These are phyloP conservation scores for Cynaeus angustus DNA, from an alignment of 2,888 invertebrate species.

Conservation along the genomic window DNA sequence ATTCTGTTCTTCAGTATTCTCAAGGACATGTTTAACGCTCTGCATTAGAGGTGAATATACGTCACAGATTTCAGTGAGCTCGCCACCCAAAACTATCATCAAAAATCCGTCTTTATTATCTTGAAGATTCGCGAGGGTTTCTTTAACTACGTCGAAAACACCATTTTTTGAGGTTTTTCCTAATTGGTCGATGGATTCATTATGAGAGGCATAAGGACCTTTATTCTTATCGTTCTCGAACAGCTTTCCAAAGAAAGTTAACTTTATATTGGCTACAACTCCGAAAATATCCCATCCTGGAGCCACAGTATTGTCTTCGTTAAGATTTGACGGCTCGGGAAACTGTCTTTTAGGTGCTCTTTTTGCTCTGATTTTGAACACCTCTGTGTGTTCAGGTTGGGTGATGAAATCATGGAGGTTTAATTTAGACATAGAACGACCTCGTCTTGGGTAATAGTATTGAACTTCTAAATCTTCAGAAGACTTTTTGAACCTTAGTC, in stretches of 20 bases:
- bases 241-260: conserved; percentile 61
- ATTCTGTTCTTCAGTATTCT: conserved; percentile 60
- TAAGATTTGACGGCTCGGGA: neutral
- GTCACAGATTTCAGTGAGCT: conserved; percentile 58
- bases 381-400: conserved; percentile 61
- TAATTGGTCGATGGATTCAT: neutral
- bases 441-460: conserved; percentile 35
- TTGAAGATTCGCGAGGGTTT: conserved; percentile 56
- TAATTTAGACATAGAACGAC: neutral
- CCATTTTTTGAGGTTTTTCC: neutral
- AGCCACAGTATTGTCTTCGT: neutral
- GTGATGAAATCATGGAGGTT: conserved; percentile 52
- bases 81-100: conserved; percentile 63
- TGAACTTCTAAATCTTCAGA: conserved; percentile 46
- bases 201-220: conserved; percentile 8
- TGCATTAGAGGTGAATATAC: conserved; percentile 62
- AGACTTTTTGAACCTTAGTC: conserved; percentile 38
- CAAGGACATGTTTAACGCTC: conserved; percentile 63
- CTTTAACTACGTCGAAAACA: conserved; percentile 60
- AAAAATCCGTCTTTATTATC: conserved; percentile 59
- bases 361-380: conserved; percentile 61
- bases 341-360: conserved; percentile 21
- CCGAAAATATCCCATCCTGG: conserved; percentile 59
- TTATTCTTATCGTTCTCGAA: conserved; percentile 53
- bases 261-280: conserved; percentile 58